Conservation (phyloP, 2,113 vertebrate species). For the Morone chrysops region DNA sequence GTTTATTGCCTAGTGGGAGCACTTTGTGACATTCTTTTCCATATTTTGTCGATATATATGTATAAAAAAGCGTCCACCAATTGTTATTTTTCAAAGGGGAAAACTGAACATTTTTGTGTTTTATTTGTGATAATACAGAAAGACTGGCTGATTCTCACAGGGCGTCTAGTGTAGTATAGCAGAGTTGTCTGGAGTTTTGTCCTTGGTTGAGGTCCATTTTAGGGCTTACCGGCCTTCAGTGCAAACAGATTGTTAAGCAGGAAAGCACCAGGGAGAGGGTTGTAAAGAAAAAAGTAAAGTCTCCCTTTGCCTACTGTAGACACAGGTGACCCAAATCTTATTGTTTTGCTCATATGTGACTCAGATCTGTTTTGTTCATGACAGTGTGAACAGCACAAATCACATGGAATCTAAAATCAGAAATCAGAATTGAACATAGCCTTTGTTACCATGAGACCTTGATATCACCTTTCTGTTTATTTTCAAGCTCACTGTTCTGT, state of each 20-base stretch:
- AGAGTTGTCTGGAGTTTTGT: background rate
- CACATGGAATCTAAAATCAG: too few relatives aligned
- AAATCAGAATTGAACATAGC: too few relatives aligned
- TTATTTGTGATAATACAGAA: background rate
- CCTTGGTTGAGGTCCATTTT: background rate
- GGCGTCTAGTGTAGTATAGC: background rate
- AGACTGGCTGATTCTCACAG: background rate
- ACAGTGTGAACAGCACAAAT: too few relatives aligned
- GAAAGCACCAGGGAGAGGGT: background rate
- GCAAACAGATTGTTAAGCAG: conserved; percentile 13
- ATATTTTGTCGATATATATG: background rate
- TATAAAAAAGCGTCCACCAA: too few relatives aligned
- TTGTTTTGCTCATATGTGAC: too few relatives aligned
- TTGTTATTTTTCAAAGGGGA: background rate
- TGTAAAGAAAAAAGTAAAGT: background rate
- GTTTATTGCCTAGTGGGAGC: background rate
- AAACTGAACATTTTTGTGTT: background rate
- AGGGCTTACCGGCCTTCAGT: background rate
- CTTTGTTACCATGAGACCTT: background rate
- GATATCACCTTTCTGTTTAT: background rate
- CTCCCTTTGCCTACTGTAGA: background rate
- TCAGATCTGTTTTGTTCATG: too few relatives aligned
- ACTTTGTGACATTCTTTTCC: background rate
- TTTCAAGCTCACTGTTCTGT: background rate
- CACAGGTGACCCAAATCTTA: too few relatives aligned